These are phyloP conservation scores for Drosophila cyrtoloma DNA, from an alignment of 2,888 invertebrate genomes.

Conservation along the genomic window DNA sequence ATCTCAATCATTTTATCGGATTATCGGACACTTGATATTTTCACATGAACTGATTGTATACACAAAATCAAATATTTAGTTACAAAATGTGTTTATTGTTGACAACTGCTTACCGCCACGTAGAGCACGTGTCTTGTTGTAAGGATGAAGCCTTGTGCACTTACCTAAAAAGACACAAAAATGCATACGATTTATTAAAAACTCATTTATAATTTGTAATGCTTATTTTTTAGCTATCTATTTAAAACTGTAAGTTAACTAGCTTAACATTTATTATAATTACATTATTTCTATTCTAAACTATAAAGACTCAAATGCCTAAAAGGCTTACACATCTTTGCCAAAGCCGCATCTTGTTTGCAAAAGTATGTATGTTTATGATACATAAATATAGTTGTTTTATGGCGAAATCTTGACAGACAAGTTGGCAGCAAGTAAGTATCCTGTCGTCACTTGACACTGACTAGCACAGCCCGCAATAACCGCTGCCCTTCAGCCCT, in stretches of 20 bases:
- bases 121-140: slow-evolving; percentile 65
- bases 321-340: slow-evolving; percentile 14
- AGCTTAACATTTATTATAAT: background rate
- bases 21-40: background rate
- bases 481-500: background rate
- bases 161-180: slow-evolving; percentile 76
- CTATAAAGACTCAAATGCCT: background rate
- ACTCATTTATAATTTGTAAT: background rate
- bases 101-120: slow-evolving; percentile 73
- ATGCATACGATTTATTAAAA: slow-evolving; percentile 30
- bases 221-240: background rate
- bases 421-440: slow-evolving; percentile 34
- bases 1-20: background rate
- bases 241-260: background rate
- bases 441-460: slow-evolving; percentile 72
- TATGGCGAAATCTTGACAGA: slow-evolving; percentile 26
- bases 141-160: slow-evolving; percentile 73
- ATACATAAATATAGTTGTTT: slow-evolving; percentile 45
- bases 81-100: slow-evolving; percentile 25
- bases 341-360: slow-evolving; percentile 74
- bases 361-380: slow-evolving; percentile 44
- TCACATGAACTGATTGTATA: background rate
- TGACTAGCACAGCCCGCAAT: slow-evolving; percentile 29
- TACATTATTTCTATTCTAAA: background rate
- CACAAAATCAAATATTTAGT: slow-evolving; percentile 10